Conservation (phyloP, 2,113 vertebrate genomes). For the Ginglymostoma cirratum region DNA sequence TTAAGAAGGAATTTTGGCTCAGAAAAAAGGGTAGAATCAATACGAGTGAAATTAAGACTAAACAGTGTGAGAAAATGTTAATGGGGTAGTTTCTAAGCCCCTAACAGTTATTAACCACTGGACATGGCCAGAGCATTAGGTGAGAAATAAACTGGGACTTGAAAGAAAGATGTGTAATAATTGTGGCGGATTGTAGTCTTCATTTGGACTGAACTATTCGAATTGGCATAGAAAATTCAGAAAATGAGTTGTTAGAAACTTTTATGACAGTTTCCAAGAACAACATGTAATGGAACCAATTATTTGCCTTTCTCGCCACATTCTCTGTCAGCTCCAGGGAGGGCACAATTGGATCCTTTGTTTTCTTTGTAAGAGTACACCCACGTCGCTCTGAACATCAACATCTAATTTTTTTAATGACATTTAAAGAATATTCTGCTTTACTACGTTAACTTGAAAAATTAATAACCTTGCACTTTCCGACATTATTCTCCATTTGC, state of each 20-base stretch:
- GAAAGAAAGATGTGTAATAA: not conserved
- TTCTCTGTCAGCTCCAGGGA: no score
- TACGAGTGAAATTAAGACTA: not conserved
- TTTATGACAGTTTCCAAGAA: not conserved
- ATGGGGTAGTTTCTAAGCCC: not conserved
- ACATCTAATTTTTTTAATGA: no score
- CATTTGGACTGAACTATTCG: not conserved
- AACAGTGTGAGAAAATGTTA: not conserved
- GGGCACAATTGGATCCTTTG: no score
- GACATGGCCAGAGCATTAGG: not conserved
- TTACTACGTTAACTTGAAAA: no score
- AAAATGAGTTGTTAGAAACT: not conserved
- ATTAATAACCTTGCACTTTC: no score
- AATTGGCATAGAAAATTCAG: not conserved
- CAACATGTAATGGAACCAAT: not conserved
- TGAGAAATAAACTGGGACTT: not conserved
- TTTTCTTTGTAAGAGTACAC: no score
- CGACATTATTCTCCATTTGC: no score
- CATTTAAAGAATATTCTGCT: no score
- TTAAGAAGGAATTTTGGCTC: not conserved
- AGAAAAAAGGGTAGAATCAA: not conserved
- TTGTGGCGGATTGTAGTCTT: not conserved
- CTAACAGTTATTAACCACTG: not conserved
- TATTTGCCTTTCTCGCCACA: no score
- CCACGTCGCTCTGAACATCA: no score